These are phyloP conservation scores for Andricus grossulariae DNA, from an alignment of 1,140 invertebrate genomes.

Conservation along the genomic window DNA sequence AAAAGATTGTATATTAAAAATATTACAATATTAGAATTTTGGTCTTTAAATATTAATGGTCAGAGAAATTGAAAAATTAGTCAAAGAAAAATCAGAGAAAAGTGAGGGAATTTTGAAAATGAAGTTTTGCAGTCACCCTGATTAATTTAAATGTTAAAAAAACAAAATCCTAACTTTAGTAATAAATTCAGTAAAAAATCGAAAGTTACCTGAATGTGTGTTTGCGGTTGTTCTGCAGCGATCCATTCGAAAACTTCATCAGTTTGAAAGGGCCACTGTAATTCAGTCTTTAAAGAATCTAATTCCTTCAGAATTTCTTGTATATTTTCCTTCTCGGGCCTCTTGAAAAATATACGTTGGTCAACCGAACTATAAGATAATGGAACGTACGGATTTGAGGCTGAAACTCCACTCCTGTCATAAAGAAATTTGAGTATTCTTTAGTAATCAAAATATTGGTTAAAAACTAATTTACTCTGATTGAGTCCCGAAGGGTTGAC, in stretches of 20 bases:
- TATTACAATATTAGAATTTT: too few species aligned
- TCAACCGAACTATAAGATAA: slow-evolving; percentile 80
- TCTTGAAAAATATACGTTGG: slow-evolving; percentile 77
- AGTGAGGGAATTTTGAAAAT: too few species aligned
- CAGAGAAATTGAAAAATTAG: too few species aligned
- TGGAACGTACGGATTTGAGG: slow-evolving; percentile 79
- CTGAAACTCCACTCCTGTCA: slow-evolving; percentile 67
- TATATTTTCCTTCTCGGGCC: slow-evolving; percentile 73
- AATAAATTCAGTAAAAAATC: neutral
- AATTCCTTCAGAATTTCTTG: slow-evolving; percentile 73
- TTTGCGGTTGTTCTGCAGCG: slow-evolving; percentile 77
- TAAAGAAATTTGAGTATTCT: slow-evolving; percentile 26
- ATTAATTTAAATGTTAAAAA: too few species aligned
- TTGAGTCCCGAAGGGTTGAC: too few species aligned
- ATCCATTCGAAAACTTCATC: slow-evolving; percentile 76
- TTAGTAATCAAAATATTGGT: neutral
- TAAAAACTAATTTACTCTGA: too few species aligned
- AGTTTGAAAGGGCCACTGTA: slow-evolving; percentile 78
- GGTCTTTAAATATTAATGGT: too few species aligned
- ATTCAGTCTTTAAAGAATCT: slow-evolving; percentile 61
- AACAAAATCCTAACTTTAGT: slow-evolving; percentile 26
- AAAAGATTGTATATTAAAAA: too few species aligned
- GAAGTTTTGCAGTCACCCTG: too few species aligned
- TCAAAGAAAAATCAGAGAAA: neutral
- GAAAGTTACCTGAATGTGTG: slow-evolving; percentile 76